Conservation (phyloP, 1,140 invertebrate genomes). For the Bombus balteatus region DNA sequence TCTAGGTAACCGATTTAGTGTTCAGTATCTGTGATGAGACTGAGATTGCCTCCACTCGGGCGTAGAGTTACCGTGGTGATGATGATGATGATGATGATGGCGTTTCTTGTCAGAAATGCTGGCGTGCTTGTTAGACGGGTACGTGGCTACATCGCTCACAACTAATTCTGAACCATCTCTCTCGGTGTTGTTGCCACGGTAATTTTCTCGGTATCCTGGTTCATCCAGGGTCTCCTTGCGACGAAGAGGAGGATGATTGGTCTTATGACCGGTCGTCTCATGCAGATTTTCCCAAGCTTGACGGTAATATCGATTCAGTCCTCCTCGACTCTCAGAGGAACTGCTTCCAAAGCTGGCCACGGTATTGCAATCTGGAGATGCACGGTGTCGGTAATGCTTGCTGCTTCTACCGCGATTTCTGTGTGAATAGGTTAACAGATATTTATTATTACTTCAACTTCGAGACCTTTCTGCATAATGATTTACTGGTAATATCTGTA, state of each 20-base stretch:
- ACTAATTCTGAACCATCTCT: constrained; percentile 92
- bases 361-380: constrained; percentile 94
- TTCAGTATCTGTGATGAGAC: constrained; percentile 80
- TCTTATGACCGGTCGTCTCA: constrained; percentile 88
- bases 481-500: no score
- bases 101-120: constrained; percentile 87
- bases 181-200: constrained; percentile 84
- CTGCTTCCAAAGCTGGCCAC: constrained; percentile 93
- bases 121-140: constrained; percentile 82
- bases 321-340: constrained; percentile 90
- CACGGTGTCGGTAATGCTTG: constrained; percentile 93
- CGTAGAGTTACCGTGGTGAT: constrained; percentile 83
- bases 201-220: constrained; percentile 83
- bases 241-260: constrained; percentile 84
- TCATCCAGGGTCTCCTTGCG: constrained; percentile 89
- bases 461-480: no score
- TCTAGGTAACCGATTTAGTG: not conserved
- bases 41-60: constrained; percentile 79
- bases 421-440: constrained; percentile 39
- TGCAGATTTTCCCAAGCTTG: constrained; percentile 96
- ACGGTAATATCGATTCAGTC: constrained; percentile 93
- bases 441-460: not conserved
- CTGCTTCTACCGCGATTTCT: constrained; percentile 88
- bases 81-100: constrained; percentile 92
- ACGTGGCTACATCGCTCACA: constrained; percentile 87